These are phyloP conservation scores for Lepus timidus DNA, from an alignment of 2,113 vertebrate genomes.

Conservation along the genomic window DNA sequence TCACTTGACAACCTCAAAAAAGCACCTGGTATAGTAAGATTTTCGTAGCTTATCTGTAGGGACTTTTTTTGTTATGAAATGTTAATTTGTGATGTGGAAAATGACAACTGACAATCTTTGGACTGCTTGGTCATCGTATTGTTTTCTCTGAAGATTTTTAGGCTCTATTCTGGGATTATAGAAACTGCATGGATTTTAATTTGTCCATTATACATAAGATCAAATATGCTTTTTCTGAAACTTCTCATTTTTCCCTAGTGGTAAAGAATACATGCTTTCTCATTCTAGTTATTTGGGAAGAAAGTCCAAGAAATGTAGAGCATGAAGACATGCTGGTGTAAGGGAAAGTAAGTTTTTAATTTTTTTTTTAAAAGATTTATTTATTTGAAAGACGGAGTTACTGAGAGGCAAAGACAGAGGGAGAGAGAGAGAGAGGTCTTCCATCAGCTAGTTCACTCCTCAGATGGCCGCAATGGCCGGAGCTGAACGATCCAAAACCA, in stretches of 20 bases:
- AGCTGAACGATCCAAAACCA: no score
- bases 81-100: conserved; percentile 19
- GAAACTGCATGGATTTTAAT: neutral
- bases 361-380: neutral
- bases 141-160: neutral
- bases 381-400: no score
- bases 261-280: neutral
- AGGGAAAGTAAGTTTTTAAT: conserved; percentile 2
- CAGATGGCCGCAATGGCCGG: no score
- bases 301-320: neutral
- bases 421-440: no score
- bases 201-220: neutral
- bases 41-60: neutral
- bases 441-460: no score
- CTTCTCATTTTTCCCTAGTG: conserved; percentile 36
- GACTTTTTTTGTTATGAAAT: neutral
- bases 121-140: neutral
- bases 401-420: no score
- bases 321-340: neutral
- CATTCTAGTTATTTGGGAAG: conserved; percentile 24
- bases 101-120: neutral
- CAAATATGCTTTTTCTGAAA: conserved; percentile 30
- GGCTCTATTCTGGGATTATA: neutral
- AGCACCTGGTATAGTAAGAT: neutral
- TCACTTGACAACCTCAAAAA: neutral